Evolutionary conservation across 2,113 vertebrate genomes (phyloP).

Genomic region (Poeciliopsis prolifica): DNA sequence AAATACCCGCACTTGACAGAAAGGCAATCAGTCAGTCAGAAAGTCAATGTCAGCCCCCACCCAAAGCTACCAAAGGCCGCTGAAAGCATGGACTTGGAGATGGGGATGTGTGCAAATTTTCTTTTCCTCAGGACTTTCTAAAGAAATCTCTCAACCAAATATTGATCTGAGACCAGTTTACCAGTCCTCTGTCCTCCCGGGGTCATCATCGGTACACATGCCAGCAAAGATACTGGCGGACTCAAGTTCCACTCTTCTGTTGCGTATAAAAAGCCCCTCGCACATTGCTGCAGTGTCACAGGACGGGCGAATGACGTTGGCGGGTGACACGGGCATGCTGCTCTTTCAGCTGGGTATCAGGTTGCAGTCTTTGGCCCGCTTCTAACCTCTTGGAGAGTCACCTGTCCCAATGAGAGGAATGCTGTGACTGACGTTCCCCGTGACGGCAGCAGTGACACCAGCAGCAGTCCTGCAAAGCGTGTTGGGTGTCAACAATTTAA

Average conservation of each 20-base stretch:
- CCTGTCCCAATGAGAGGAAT: conserved; percentile 75
- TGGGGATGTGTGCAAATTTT: conserved; percentile 48
- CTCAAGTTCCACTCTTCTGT: conserved; percentile 78
- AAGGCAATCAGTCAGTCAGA: conserved; percentile 44
- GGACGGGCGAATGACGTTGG: conserved; percentile 77
- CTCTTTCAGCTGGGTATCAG: conserved; percentile 74
- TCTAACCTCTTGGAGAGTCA: conserved; percentile 70
- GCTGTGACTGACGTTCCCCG: conserved; percentile 71
- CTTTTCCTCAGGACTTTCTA: conserved; percentile 31
- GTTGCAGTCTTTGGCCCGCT: conserved; percentile 76
- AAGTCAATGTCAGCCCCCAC: conserved; percentile 9
- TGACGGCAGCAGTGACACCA: conserved; percentile 74
- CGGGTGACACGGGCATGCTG: conserved; percentile 66
- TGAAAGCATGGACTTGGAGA: conserved; percentile 2
- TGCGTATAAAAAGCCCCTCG: conserved; percentile 78
- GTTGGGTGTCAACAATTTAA: conserved; percentile 58
- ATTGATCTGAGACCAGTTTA: conserved; percentile 34
- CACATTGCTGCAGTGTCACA: conserved; percentile 83
- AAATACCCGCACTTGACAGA: conserved; percentile 49
- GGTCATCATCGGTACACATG: conserved; percentile 69
- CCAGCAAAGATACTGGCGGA: conserved; percentile 67
- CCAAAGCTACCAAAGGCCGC: conserved; percentile 44
- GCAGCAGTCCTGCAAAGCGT: conserved; percentile 65
- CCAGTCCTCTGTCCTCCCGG: conserved; percentile 48
- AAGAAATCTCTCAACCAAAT: conserved; percentile 28